Base-by-base conservation (phyloP, 2,888 invertebrate genomes). In the Eilema caniola region DNA sequence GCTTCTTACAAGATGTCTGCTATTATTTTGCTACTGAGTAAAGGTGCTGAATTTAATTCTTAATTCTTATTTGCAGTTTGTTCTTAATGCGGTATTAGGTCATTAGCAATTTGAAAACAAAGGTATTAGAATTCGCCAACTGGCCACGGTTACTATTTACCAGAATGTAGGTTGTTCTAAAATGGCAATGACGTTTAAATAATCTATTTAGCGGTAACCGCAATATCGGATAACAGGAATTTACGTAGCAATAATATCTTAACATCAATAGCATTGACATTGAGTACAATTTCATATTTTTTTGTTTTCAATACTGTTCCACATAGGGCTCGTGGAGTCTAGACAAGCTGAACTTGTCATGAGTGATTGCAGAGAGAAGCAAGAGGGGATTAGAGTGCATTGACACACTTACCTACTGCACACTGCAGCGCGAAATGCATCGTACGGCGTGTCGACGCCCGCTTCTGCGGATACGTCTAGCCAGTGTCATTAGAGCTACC, bases 391-490 rank as follows among this genome's bases (percentile, higher is more conserved):
- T 88, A 88, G 92, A 94, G 95, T 94, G 93, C 95, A 94, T 93
- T 92, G 95, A 92, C 95, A 93, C 85, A 95, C 93, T 95, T 95
- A 94, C 95, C 94, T 93, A 95, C 92, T 93, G 92, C 90, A 90
- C 86, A 89, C 87, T 92, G 93, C 92, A 91, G 87, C 87, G 85
- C 93, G 92, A 93, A 93, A 94, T 93, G 93, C 94, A 91, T 86
- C 86, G 88, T 20, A 84, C 88, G 86, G 86, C 88, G 88, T 84
- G 87, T 86, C 90, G 90, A 85, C 89, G 87, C 86, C 87, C 83
- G 85, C 88, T 90, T 90, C 91, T 89, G 88, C 88, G 89, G 88
- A 90, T 90, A 83, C 81, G 79, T 76, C 80, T 80, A 83, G 74
- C 94, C 92, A 92, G 77, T 77, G 37, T 84, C 83, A 84, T 81